Evolutionary conservation across 2,888 invertebrate species (phyloP).

Genomic region (Phortica magna): DNA sequence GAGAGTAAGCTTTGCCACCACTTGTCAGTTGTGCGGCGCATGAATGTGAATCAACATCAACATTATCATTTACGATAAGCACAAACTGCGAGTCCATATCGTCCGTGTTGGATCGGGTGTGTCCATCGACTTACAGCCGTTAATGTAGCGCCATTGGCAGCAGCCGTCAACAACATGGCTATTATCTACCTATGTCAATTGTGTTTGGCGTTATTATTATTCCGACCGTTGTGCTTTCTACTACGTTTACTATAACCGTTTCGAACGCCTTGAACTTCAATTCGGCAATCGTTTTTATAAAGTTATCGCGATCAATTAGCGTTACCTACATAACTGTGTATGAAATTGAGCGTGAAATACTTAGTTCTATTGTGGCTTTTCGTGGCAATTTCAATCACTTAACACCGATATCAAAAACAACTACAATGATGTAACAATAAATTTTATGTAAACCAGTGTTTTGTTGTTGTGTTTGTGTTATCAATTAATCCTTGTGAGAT

Average conservation of each 20-base stretch:
- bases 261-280: constrained; percentile 25
- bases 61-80: constrained; percentile 1
- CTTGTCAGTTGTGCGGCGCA: constrained; percentile 4
- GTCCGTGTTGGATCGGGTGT: constrained; percentile 35
- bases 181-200: constrained; percentile 11
- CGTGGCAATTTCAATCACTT: too few species aligned
- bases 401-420: too few species aligned
- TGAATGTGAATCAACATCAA: background rate
- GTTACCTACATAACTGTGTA: background rate
- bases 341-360: background rate
- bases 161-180: background rate
- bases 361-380: background rate
- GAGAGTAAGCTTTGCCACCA: background rate
- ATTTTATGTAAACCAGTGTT: background rate
- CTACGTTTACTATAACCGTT: constrained; percentile 8
- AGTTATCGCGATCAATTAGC: constrained; percentile 14
- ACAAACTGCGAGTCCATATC: constrained; percentile 25
- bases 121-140: background rate
- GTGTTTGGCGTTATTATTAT: constrained; percentile 15
- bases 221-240: background rate
- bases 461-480: background rate
- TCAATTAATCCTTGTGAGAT: background rate
- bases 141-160: background rate
- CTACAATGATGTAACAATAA: too few species aligned
- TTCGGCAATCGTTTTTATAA: background rate